Percentiles rank a stretch among this genome's conserved stretches.
These are phyloP conservation scores for Rhombomys opimus DNA, from an alignment of 2,113 vertebrate genomes.

Conservation along the genomic window DNA sequence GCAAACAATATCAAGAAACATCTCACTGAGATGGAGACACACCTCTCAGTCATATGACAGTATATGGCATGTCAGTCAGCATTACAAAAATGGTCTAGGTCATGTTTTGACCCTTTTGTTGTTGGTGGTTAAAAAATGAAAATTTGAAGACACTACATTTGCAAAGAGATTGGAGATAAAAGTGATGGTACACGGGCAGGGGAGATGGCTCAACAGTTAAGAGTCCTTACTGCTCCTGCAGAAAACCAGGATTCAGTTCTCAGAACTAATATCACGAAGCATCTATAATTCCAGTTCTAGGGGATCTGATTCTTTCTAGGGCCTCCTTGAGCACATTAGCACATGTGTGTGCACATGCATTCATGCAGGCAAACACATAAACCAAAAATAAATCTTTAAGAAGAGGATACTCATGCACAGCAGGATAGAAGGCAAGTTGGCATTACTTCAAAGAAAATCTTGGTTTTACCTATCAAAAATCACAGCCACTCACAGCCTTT, in stretches of 20 bases:
- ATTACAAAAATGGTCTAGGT: neutral
- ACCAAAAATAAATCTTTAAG: neutral
- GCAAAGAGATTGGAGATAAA: neutral
- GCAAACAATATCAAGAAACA: neutral
- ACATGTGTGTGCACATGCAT: neutral
- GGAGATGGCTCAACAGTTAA: neutral
- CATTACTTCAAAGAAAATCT: neutral
- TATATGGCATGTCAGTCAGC: neutral
- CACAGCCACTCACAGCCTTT: neutral
- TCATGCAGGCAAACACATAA: neutral
- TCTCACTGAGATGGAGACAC: neutral
- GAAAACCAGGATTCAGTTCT: neutral
- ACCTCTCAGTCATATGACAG: neutral
- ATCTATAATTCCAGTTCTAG: neutral
- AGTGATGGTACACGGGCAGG: neutral
- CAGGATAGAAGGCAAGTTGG: neutral
- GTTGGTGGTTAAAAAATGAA: neutral
- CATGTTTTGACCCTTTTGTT: neutral
- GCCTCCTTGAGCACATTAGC: neutral
- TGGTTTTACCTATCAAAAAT: conserved; percentile 7
- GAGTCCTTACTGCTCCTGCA: neutral
- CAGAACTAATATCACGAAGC: neutral
- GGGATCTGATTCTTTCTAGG: neutral
- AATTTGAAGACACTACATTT: neutral
- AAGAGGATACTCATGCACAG: neutral